Evolutionary conservation across 1,140 invertebrate genomes (phyloP), one percentile per base, ranked within the genome.

Genomic region (Orius insidiosus): DNA sequence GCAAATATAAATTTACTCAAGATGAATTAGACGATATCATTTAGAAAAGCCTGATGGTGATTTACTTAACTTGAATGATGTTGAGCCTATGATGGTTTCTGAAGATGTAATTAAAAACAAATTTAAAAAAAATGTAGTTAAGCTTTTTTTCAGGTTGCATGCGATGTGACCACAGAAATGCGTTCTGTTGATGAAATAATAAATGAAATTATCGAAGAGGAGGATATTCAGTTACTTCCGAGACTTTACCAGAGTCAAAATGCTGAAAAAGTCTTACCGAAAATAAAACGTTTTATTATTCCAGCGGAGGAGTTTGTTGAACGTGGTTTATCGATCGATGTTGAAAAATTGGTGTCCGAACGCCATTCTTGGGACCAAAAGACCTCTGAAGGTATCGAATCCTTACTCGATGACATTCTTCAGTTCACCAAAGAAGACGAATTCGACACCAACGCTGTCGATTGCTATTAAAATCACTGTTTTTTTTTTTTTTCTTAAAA

Each of bases 351-450:
- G 9, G 60, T 76, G 1, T 61, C 64, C 5, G 65, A 71, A 14
- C 70, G 69, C 49, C 64, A 60, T 24, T 63, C 66, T 5, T 79
- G 76, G 76, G 56, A 70, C 14, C 59, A 67, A 18, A 65, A 58
- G 18, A 63, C 69, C 48, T 67, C 68, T 1, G 68, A 69, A 35
- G 70, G 68, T 49, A 72, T 79, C 34, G 60, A 68, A 8, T 75
- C 72, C 2, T 60, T 77, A 2, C 54, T 80, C 11, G 73, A 80
- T 53, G 77, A 80, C 56, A 77, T 80, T 30, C 18, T 53, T 55
- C 18, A 30, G 24, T 43, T 43, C 31, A 30, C 41, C n/a, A 31
- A n/a, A 30, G 31, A 31, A 43, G 10, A 33, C n/a, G 38, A 41
- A 13, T 30, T 13, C 5, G 40, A 16, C 19, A 35, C 15, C 34